Base-by-base conservation (phyloP, 2,888 invertebrate genomes). In the Poecilobothrus nobilitatus region DNA sequence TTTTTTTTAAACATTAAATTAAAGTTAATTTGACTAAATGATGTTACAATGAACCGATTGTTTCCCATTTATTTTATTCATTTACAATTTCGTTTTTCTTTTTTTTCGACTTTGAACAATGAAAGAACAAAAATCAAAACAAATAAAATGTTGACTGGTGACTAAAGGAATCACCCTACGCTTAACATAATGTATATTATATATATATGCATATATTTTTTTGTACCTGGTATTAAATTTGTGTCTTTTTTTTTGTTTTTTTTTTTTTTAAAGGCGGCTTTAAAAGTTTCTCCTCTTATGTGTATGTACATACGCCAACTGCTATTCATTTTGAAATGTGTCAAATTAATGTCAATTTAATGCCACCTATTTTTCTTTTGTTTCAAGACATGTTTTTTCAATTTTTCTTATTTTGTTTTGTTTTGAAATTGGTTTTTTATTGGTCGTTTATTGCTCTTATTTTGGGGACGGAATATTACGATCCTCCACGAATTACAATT, bases 271-370 rank as follows among this genome's bases (percentile, higher is more conserved):
- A 12, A 12, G 53, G 18, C 53, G 53, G 53, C 53, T 53, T 53
- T 18, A 53, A 53, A 5, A 53, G 15, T 53, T 53, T 53, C n/a
- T 6, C 18, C n/a, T 53, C n/a, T 53, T 18, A 5, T 53, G 9
- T 18, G 9, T 6, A n/a, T 53, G 18, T 53, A 18, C 18, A 18
- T 53, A 53, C 53, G 53, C 53, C 53, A 53, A 53, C 53, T 53
- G 53, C 53, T 53, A 53, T 53, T 53, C 53, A 53, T 53, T 53
- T 53, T 53, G 53, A 53, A 53, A 53, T 53, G 53, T 53, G 53
- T 53, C 53, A 53, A 53, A 53, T 53, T 53, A 53, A 53, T 53
- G 53, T 53, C 53, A 53, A 53, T 53, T 53, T 53, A 53, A 53
- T 53, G 53, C 53, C 53, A 53, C 53, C 53, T 53, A 53, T 53